phyloP scores from a whole-genome alignment of 2,888 invertebrate species.

The Amaurobius ferox region DNA sequence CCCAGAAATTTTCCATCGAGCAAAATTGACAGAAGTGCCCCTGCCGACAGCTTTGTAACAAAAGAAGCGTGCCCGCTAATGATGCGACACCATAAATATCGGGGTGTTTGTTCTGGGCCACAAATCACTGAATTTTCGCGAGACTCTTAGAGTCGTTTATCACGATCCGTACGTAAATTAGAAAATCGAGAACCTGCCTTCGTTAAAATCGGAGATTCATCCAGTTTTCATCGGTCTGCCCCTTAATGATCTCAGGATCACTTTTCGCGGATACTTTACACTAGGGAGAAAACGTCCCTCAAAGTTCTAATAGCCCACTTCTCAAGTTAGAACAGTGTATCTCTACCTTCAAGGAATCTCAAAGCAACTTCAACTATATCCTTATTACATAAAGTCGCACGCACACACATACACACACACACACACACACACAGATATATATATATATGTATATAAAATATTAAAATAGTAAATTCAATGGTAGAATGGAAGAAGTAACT shows the following conservation, averaged over 20 bases:
- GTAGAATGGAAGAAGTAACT: too few relatives aligned
- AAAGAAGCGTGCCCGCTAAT: not conserved
- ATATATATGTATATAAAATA: too few relatives aligned
- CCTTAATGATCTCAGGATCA: conserved; percentile 1
- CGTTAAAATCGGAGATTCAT: conserved; percentile 1
- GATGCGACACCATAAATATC: conserved; percentile 9
- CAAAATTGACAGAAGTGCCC: not conserved
- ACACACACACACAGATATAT: too few relatives aligned
- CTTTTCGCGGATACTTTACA: not conserved
- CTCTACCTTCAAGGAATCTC: too few relatives aligned
- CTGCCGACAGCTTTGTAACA: not conserved
- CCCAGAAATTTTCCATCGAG: not conserved
- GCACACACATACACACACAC: too few relatives aligned
- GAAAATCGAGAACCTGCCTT: conserved; percentile 42
- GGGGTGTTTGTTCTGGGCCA: conserved; percentile 4
- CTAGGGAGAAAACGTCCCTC: not conserved
- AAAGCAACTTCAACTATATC: too few relatives aligned
- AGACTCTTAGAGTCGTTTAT: not conserved
- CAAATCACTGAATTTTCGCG: conserved; percentile 3
- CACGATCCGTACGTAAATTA: conserved; percentile 41
- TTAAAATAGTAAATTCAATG: too few relatives aligned
- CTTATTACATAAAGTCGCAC: too few relatives aligned
- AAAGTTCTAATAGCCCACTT: not conserved
- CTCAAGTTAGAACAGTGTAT: too few relatives aligned
- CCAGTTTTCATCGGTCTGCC: not conserved